Base-by-base conservation (phyloP, 2,797 vertebrate species). In the Myotis planiceps region DNA sequence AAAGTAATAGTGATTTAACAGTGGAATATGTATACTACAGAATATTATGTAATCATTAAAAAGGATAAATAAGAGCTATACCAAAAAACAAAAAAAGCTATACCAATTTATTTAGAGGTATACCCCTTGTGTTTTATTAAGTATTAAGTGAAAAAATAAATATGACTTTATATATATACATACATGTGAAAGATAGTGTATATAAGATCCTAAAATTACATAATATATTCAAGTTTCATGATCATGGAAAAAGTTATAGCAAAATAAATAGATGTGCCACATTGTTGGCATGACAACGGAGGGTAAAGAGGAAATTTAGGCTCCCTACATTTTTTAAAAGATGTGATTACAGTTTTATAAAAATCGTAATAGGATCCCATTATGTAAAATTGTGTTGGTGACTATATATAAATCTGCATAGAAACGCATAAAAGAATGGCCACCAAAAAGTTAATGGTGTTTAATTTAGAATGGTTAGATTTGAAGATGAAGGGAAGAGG, bases 1-100 rank as follows among this genome's bases (percentile, higher is more conserved):
- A 63, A 89, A 86, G 34, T 55, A 88, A 60, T 53, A 42, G 29
- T 25, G 91, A n/a, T 85, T 96, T 85, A 93, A 91, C 39, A 71
- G 16, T 42, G 27, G 34, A 82, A 79, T 87, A 89, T 79, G 12
- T 32, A 74, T 29, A 60, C 49, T 71, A 82, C 19, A 76, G 45
- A 88, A 66, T 74, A 92, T 68, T 45, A 86, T 55, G 8, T n/a
- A 72, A 14, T 72, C 88, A 82, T 49, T 86, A 60, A 92, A 94
- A 83, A 53, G 13, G 69, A 90, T 82, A 92, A 49, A 39, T 66
- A 88, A 78, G 63, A 39, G 37, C 37, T 39, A 39, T 39, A 39
- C 37, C 37, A 39, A 39, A 39, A 39, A 39, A 39, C 5, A 37
- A 37, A 39, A 39, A 39, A 39, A 93, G 47, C 18, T 89, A 53